Percentiles rank a stretch among this genome's conserved stretches.
Evolutionary conservation across 53 echinoderm and acorn worm species (phyloP).

Genomic region (Hippasteria phrygiana): DNA sequence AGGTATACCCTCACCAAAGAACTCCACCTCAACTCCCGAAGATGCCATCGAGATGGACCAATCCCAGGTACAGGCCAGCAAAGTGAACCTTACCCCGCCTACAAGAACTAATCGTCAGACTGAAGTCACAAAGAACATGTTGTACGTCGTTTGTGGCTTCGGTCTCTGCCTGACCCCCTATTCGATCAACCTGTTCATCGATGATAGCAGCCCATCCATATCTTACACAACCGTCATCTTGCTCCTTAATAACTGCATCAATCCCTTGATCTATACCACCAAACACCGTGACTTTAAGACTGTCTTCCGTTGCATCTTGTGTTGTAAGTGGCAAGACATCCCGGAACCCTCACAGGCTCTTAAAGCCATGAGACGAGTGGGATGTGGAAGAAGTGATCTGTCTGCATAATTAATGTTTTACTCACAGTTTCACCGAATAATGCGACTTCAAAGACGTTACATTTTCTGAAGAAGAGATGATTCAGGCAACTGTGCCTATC

Average conservation of each 20-base stretch:
- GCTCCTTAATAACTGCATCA: slow-evolving; percentile 76
- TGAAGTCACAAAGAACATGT: slow-evolving; percentile 80
- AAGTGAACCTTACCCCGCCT: slow-evolving; percentile 6
- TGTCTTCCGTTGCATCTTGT: slow-evolving; percentile 73
- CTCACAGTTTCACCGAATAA: no score
- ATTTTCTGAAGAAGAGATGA: no score
- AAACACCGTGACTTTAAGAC: slow-evolving; percentile 85
- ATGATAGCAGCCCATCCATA: slow-evolving; percentile 42
- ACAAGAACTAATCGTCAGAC: slow-evolving; percentile 48
- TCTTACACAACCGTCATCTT: slow-evolving; percentile 76
- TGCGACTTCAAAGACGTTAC: no score
- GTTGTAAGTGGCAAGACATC: slow-evolving; percentile 64
- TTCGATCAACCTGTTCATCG: slow-evolving; percentile 60
- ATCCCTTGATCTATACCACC: slow-evolving; percentile 77
- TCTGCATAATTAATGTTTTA: neutral
- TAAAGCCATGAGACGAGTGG: slow-evolving; percentile 14
- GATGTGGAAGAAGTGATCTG: neutral
- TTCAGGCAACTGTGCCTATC: no score
- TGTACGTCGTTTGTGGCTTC: slow-evolving; percentile 72
- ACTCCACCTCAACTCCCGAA: neutral
- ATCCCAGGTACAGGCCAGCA: slow-evolving; percentile 69
- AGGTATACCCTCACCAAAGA: neutral
- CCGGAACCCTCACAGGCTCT: slow-evolving; percentile 72
- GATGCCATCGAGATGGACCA: neutral
- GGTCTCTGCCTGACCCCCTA: slow-evolving; percentile 76